These are phyloP conservation scores for Salvelinus alpinus DNA, from an alignment of 2,113 vertebrate species.

Conservation along the genomic window DNA sequence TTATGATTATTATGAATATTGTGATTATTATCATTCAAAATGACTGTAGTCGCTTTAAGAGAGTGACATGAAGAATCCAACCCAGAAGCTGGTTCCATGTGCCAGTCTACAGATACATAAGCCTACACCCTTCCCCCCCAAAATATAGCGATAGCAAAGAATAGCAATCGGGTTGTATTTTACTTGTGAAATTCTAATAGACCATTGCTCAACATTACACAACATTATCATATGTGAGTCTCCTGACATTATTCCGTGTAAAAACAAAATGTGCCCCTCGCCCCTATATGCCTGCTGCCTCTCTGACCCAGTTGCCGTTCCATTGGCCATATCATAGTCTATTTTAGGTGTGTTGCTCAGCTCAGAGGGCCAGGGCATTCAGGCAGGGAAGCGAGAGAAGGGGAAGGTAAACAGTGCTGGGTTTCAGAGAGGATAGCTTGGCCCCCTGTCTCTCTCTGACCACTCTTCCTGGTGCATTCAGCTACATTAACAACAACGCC, in stretches of 20 bases:
- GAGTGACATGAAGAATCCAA: no score
- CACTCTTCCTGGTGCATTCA: constrained; percentile 15
- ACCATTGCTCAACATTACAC: not conserved
- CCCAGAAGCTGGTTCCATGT: no score
- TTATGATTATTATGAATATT: no score
- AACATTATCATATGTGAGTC: not conserved
- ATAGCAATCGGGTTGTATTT: no score
- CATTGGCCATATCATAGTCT: constrained; percentile 62
- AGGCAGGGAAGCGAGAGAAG: not conserved
- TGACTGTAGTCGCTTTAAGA: no score
- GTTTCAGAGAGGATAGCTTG: constrained; percentile 31
- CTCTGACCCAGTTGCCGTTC: constrained; percentile 57
- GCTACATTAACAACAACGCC: constrained; percentile 48
- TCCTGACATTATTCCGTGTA: not conserved
- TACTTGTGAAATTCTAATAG: no score
- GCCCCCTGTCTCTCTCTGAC: constrained; percentile 24
- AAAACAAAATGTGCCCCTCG: not conserved
- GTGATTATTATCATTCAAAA: no score
- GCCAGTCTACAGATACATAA: no score
- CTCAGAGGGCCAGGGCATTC: constrained; percentile 54
- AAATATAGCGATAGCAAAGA: no score
- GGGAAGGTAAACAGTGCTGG: constrained; percentile 65
- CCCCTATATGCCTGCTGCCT: not conserved
- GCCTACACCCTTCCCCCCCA: no score
- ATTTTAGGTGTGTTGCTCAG: constrained; percentile 72